Conservation (phyloP, 1,140 invertebrate genomes). For the Micrasema minimum region DNA sequence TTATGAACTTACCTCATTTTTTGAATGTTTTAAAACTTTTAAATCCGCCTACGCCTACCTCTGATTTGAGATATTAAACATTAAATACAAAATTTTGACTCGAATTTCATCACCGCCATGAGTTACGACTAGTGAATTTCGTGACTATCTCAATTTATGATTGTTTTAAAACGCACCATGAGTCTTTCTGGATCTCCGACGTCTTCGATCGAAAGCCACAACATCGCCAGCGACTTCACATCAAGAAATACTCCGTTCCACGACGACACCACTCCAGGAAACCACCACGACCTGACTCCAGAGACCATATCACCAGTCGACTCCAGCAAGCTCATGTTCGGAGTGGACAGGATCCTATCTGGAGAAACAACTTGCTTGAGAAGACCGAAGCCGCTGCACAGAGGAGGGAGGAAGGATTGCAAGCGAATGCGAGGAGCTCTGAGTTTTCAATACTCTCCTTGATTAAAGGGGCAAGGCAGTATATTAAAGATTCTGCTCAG, state of each 20-base stretch:
- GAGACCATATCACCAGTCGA: conserved; percentile 42
- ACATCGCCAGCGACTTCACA: conserved; percentile 10
- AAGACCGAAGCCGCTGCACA: conserved; percentile 33
- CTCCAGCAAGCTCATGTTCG: conserved; percentile 59
- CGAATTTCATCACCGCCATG: no score
- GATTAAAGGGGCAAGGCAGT: conserved; percentile 44
- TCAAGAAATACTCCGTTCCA: conserved; percentile 9
- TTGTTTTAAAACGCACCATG: conserved; percentile 22
- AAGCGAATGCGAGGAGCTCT: conserved; percentile 21
- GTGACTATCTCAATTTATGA: no score
- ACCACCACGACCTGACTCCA: neutral
- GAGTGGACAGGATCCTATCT: conserved; percentile 59
- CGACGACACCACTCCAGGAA: neutral
- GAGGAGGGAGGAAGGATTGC: conserved; percentile 16
- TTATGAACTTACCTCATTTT: no score
- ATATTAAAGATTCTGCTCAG: conserved; percentile 31
- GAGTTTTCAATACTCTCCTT: conserved; percentile 51
- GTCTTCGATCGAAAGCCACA: conserved; percentile 30
- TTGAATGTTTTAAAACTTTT: no score
- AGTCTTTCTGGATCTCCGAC: conserved; percentile 18
- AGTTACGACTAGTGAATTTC: no score
- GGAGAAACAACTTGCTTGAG: conserved; percentile 35
- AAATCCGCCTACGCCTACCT: no score
- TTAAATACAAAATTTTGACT: no score
- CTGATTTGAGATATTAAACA: no score